phyloP scores from a whole-genome alignment of 1,140 invertebrate species.

The Trissolcus basalis region DNA sequence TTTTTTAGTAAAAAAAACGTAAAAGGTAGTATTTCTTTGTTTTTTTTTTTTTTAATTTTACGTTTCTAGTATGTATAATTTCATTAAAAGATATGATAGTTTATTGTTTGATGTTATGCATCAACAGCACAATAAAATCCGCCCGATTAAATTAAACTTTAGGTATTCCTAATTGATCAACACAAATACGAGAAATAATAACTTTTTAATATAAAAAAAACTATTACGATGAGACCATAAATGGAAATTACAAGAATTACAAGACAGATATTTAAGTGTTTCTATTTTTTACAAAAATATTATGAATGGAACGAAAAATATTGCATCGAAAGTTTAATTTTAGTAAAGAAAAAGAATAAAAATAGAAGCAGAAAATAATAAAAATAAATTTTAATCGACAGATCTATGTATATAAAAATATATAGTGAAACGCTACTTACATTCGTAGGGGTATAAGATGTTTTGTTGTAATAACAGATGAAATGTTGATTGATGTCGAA shows the following conservation, averaged over 20 bases:
- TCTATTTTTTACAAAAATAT: slow-evolving; percentile 66
- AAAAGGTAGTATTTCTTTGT: slow-evolving; percentile 66
- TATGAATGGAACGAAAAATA: slow-evolving; percentile 51
- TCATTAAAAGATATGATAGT: slow-evolving; percentile 34
- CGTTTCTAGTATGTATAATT: background rate
- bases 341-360: slow-evolving; percentile 25
- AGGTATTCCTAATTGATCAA: slow-evolving; percentile 67
- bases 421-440: background rate
- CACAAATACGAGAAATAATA: too few species aligned
- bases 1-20: slow-evolving; percentile 36
- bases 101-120: slow-evolving; percentile 4
- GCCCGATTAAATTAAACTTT: slow-evolving; percentile 64
- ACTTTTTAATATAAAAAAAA: slow-evolving; percentile 42
- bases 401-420: slow-evolving; percentile 34
- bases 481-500: too few species aligned
- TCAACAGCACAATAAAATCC: slow-evolving; percentile 63
- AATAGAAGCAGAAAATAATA: slow-evolving; percentile 21
- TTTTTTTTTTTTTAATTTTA: background rate
- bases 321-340: slow-evolving; percentile 58
- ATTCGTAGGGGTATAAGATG: too few species aligned
- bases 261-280: slow-evolving; percentile 56
- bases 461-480: too few species aligned
- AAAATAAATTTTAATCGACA: slow-evolving; percentile 31
- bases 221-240: slow-evolving; percentile 50
- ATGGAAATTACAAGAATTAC: slow-evolving; percentile 17